Percentiles rank a stretch among this genome's conserved stretches.
Conservation (phyloP, 2,888 invertebrate genomes). For the Epistrophe grossulariae region DNA sequence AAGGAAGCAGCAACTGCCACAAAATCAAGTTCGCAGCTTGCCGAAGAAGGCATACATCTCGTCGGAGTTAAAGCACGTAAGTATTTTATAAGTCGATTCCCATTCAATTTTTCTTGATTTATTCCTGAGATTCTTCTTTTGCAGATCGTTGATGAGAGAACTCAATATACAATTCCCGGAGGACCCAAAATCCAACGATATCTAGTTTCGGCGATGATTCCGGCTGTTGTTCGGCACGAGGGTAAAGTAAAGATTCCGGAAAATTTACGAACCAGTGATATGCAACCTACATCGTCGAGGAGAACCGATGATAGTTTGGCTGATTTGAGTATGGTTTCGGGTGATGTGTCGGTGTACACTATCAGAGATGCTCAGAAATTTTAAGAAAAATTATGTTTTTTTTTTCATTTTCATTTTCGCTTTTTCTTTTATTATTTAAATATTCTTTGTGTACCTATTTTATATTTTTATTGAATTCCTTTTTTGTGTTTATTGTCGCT, state of each 20-base stretch:
- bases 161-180: conserved; percentile 81
- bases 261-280: conserved; percentile 36
- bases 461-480: neutral
- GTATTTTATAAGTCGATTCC: conserved; percentile 24
- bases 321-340: conserved; percentile 82
- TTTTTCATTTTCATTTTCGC: neutral
- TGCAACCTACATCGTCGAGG: conserved; percentile 55
- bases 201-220: conserved; percentile 79
- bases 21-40: conserved; percentile 71
- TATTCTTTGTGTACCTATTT: neutral
- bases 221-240: conserved; percentile 82
- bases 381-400: conserved; percentile 54
- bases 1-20: neutral
- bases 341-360: conserved; percentile 83
- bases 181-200: conserved; percentile 82
- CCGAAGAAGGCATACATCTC: conserved; percentile 83
- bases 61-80: conserved; percentile 81
- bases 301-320: conserved; percentile 81
- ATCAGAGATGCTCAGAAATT: conserved; percentile 84
- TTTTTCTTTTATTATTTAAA: neutral
- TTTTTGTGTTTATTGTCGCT: neutral
- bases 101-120: conserved; percentile 11
- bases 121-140: neutral
- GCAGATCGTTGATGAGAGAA: conserved; percentile 82
- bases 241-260: conserved; percentile 81